A percentile compares a stretch with the other conserved stretches of the same genome.
These are phyloP conservation scores for Scarus forsteni DNA, from an alignment of 2,797 vertebrate genomes.

Conservation along the genomic window DNA sequence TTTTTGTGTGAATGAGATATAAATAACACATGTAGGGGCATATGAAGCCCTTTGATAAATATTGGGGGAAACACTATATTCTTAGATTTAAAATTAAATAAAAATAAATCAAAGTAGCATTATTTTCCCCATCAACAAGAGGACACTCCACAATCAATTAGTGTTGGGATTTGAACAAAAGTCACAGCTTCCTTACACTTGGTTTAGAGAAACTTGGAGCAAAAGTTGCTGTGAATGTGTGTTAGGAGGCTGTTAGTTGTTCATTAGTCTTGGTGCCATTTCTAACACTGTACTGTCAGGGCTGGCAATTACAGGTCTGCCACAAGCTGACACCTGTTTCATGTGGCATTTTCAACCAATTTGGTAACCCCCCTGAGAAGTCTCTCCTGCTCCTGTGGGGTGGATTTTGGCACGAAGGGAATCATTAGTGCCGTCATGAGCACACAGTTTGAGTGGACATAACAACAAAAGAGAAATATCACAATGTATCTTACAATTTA, in stretches of 20 bases:
- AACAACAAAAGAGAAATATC: constrained; percentile 23
- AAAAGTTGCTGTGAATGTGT: neutral
- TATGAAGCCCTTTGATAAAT: no score
- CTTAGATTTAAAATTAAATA: no score
- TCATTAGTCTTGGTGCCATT: constrained; percentile 13
- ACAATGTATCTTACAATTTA: constrained; percentile 25
- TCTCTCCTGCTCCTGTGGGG: constrained; percentile 12
- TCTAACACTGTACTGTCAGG: constrained; percentile 3
- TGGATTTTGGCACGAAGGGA: constrained; percentile 17
- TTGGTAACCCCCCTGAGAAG: constrained; percentile 23
- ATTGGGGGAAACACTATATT: neutral
- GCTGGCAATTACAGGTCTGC: constrained; percentile 2
- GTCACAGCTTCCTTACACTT: neutral
- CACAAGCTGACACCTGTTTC: constrained; percentile 27
- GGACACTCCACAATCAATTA: neutral
- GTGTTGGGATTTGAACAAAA: neutral
- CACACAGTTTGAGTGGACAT: constrained; percentile 6
- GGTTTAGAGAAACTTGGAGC: neutral
- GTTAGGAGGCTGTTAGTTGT: neutral
- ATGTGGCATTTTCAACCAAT: constrained; percentile 6
- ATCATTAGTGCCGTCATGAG: constrained; percentile 37
- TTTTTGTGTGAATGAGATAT: no score
- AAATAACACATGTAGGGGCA: no score
- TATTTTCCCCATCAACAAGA: neutral
- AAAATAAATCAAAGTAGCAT: neutral